These are phyloP conservation scores for Gallinago solitaria DNA, from an alignment of 2,797 vertebrate genomes.

Conservation along the genomic window DNA sequence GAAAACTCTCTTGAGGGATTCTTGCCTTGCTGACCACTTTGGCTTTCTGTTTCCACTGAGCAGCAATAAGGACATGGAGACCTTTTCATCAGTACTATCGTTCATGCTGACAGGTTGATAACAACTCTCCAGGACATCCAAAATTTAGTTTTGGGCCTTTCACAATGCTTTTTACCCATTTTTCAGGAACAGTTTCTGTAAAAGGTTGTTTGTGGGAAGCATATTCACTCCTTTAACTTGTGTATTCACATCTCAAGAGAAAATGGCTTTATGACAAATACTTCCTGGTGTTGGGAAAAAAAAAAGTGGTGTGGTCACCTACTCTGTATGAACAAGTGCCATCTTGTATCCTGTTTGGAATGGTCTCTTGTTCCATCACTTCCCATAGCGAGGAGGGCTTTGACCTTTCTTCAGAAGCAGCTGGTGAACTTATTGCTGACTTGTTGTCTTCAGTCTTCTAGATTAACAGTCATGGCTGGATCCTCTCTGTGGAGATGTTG, in stretches of 20 bases:
- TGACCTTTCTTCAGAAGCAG: not conserved
- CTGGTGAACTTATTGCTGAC: not conserved
- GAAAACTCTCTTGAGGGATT: not conserved
- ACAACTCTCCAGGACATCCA: not conserved
- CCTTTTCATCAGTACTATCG: not conserved
- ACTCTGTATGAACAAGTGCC: not conserved
- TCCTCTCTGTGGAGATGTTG: not conserved
- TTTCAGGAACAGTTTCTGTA: not conserved
- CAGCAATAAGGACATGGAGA: not conserved
- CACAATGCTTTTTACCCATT: not conserved
- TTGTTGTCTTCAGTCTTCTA: not conserved
- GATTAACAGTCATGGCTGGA: accelerated
- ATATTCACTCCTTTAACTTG: not conserved
- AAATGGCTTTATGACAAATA: not conserved
- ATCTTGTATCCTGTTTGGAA: not conserved
- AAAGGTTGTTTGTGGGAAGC: not conserved
- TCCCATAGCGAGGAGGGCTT: not conserved
- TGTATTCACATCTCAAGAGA: not conserved
- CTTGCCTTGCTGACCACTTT: not conserved
- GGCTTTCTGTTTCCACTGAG: not conserved
- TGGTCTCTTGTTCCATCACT: not conserved
- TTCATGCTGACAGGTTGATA: not conserved
- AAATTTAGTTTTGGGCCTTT: not conserved
- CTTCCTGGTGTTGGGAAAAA: not conserved
- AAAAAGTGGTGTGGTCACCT: not conserved